Percentiles rank a stretch among this genome's conserved stretches.
phyloP scores from a whole-genome alignment of 1,140 invertebrate species.

The Choristoneura fumiferana region DNA sequence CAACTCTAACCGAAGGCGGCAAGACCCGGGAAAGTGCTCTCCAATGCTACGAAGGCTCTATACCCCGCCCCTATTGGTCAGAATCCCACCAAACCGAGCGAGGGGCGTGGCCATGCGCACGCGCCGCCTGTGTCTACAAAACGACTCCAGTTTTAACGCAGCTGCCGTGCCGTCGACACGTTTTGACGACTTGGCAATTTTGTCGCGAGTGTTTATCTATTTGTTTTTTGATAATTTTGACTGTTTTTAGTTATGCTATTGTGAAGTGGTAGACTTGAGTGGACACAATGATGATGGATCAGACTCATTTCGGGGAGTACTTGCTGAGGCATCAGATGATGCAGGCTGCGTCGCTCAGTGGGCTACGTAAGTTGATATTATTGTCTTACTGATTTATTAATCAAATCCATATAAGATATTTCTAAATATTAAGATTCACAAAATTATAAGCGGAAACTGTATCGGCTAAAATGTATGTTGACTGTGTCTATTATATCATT shows the following conservation, averaged over 20 bases:
- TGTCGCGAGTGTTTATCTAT: slow-evolving; percentile 31
- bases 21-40: slow-evolving; percentile 45
- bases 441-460: too few species aligned
- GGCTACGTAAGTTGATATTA: slow-evolving; percentile 57
- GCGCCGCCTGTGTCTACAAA: slow-evolving; percentile 55
- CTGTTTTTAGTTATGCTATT: slow-evolving; percentile 28
- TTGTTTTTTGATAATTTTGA: slow-evolving; percentile 26
- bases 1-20: slow-evolving; percentile 52
- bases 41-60: slow-evolving; percentile 48
- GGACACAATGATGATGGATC: slow-evolving; percentile 70
- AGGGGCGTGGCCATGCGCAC: slow-evolving; percentile 61
- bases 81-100: slow-evolving; percentile 44
- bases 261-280: slow-evolving; percentile 23
- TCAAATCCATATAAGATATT: not conserved
- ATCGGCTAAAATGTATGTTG: too few species aligned
- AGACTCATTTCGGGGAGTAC: slow-evolving; percentile 70
- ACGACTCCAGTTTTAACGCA: slow-evolving; percentile 60
- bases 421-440: too few species aligned
- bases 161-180: slow-evolving; percentile 58
- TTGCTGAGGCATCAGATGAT: slow-evolving; percentile 72
- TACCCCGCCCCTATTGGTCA: slow-evolving; percentile 52
- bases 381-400: not conserved
- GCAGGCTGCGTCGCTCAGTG: slow-evolving; percentile 65
- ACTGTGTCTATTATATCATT: too few species aligned
- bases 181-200: slow-evolving; percentile 25